Percentiles rank a stretch among this genome's conserved stretches.
These are phyloP conservation scores for Tetramorium simillimum DNA, from an alignment of 1,140 invertebrate genomes.

Conservation along the genomic window DNA sequence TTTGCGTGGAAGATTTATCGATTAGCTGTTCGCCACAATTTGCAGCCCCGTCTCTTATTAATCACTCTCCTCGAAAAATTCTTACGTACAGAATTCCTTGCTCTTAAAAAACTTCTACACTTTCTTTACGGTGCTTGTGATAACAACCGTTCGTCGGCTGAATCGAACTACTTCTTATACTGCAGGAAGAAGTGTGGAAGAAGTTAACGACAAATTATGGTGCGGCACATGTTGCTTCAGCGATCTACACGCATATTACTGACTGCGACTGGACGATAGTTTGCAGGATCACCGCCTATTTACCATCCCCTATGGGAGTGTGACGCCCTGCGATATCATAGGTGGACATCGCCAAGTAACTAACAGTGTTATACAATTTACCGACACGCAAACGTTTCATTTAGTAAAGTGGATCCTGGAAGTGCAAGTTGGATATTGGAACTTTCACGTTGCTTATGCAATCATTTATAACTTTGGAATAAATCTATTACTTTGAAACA, in stretches of 20 bases:
- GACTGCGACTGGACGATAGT: not conserved
- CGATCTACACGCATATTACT: constrained; percentile 13
- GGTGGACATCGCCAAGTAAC: not conserved
- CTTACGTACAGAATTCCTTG: not conserved
- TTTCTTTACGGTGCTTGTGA: not conserved
- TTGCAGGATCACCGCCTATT: constrained; percentile 4
- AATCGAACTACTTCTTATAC: not conserved
- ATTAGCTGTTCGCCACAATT: not conserved
- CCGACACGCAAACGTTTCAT: constrained; percentile 73
- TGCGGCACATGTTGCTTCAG: constrained; percentile 2
- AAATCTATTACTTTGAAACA: constrained; percentile 5
- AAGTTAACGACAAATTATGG: not conserved
- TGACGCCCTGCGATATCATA: not conserved
- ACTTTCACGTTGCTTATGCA: not conserved
- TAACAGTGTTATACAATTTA: constrained; percentile 26
- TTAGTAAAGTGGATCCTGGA: constrained; percentile 67
- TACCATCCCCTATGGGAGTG: constrained; percentile 45
- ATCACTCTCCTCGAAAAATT: not conserved
- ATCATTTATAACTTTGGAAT: not conserved
- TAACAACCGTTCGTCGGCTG: not conserved
- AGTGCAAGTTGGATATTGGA: not conserved
- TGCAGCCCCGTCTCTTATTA: not conserved
- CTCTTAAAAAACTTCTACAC: not conserved
- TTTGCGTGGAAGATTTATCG: not conserved
- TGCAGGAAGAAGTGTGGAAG: not conserved